Percentiles rank a stretch among this genome's conserved stretches.
phyloP scores from a whole-genome alignment of 2,113 vertebrate species.

The Pyrgilauda ruficollis region DNA sequence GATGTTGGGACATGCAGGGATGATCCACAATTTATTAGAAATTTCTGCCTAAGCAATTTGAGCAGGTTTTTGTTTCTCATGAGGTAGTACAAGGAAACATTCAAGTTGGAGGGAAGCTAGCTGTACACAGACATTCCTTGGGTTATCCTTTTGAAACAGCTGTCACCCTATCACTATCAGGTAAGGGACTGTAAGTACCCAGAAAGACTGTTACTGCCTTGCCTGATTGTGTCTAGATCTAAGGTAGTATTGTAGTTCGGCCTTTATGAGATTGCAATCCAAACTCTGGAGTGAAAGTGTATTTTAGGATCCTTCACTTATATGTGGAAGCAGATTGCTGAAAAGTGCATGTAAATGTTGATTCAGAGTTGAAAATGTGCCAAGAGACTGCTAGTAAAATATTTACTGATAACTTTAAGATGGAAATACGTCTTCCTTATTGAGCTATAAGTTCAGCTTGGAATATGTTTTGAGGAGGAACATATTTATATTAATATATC shows the following conservation, averaged over 20 bases:
- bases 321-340: background rate
- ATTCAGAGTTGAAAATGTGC: slow-evolving; percentile 31
- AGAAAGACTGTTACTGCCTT: background rate
- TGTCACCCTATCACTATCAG: background rate
- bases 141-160: background rate
- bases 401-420: slow-evolving; percentile 61
- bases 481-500: slow-evolving; percentile 28
- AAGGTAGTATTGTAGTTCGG: background rate
- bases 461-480: background rate
- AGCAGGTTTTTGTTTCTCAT: background rate
- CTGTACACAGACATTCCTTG: background rate
- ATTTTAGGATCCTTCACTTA: slow-evolving; percentile 16
- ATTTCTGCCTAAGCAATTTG: background rate
- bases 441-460: slow-evolving; percentile 51
- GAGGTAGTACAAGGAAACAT: background rate
- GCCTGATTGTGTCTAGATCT: background rate
- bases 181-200: background rate
- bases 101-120: background rate
- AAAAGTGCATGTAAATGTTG: slow-evolving; percentile 41
- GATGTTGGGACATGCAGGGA: background rate
- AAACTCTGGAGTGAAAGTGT: background rate
- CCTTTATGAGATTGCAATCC: background rate
- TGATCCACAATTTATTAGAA: background rate
- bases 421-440: slow-evolving; percentile 60
- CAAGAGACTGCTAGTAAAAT: slow-evolving; percentile 58